These are phyloP conservation scores for Tragulus kanchil DNA, from an alignment of 2,113 vertebrate genomes.

Conservation along the genomic window DNA sequence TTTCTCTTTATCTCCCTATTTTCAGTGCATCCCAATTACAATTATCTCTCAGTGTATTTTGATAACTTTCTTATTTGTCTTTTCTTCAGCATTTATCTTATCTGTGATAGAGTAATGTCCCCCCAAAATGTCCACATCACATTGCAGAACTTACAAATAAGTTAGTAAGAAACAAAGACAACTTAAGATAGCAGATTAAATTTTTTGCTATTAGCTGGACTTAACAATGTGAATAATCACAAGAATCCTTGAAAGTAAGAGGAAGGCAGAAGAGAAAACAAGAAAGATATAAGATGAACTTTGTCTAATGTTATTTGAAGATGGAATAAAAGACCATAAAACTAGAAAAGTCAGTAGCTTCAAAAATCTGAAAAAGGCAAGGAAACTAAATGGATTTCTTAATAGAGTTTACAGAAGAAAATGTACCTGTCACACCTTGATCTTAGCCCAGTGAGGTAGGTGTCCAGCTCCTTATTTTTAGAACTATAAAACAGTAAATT, in stretches of 20 bases:
- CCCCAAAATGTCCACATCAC: background rate
- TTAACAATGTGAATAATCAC: background rate
- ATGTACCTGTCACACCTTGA: background rate
- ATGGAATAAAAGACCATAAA: background rate
- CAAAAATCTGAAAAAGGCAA: background rate
- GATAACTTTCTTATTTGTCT: background rate
- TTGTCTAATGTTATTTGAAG: background rate
- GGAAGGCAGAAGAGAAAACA: background rate
- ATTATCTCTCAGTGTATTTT: background rate
- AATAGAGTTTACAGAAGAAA: background rate
- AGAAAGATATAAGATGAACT: background rate
- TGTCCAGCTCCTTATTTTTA: background rate
- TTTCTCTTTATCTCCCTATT: background rate
- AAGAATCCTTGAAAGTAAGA: background rate
- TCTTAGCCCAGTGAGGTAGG: background rate
- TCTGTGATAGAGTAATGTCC: background rate
- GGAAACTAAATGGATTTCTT: background rate
- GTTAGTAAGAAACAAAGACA: background rate
- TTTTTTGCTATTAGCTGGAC: background rate
- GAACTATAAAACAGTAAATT: background rate
- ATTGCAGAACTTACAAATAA: background rate
- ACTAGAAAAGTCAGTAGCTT: background rate
- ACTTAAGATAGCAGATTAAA: background rate
- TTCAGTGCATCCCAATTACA: background rate
- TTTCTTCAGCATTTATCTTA: background rate